A percentile compares a stretch with the other conserved stretches of the same genome.
phyloP scores from a whole-genome alignment of 2,113 vertebrate species.

The Butorides virescens region DNA sequence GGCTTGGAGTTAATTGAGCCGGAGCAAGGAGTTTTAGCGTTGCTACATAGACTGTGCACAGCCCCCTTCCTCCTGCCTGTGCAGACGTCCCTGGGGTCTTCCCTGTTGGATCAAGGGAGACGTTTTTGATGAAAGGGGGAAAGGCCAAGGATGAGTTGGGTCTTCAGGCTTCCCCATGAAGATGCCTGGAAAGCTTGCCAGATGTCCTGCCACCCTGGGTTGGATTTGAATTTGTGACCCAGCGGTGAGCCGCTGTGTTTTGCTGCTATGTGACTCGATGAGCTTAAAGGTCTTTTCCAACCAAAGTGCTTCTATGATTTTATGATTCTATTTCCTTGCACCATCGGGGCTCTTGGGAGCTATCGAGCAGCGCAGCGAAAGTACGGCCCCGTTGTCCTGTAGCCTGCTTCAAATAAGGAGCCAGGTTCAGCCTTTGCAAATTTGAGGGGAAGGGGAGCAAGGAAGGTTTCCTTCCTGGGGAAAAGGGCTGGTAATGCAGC shows the following conservation, averaged over 20 bases:
- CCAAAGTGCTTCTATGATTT: too few species aligned
- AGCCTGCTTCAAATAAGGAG: not conserved
- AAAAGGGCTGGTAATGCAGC: not conserved
- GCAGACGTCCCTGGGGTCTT: not conserved
- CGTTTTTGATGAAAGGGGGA: not conserved
- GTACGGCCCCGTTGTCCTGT: fast-evolving
- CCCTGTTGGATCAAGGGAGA: not conserved
- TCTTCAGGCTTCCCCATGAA: not conserved
- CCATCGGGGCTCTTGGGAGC: not conserved
- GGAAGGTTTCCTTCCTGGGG: constrained; percentile 52
- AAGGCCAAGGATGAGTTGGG: not conserved
- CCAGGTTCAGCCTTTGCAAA: not conserved
- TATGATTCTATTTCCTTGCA: fast-evolving
- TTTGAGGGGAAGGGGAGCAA: not conserved
- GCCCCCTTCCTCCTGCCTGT: not conserved
- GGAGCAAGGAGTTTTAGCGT: fast-evolving
- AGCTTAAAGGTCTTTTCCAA: too few species aligned
- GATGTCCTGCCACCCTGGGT: not conserved
- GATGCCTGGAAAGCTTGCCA: not conserved
- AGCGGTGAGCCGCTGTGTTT: not conserved
- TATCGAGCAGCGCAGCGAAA: not conserved
- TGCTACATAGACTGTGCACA: not conserved
- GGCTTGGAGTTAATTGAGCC: not conserved
- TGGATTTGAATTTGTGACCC: not conserved
- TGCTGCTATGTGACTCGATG: too few species aligned